Base-by-base conservation (phyloP, 2,888 invertebrate species). In the Dicyrtoma fusca region DNA sequence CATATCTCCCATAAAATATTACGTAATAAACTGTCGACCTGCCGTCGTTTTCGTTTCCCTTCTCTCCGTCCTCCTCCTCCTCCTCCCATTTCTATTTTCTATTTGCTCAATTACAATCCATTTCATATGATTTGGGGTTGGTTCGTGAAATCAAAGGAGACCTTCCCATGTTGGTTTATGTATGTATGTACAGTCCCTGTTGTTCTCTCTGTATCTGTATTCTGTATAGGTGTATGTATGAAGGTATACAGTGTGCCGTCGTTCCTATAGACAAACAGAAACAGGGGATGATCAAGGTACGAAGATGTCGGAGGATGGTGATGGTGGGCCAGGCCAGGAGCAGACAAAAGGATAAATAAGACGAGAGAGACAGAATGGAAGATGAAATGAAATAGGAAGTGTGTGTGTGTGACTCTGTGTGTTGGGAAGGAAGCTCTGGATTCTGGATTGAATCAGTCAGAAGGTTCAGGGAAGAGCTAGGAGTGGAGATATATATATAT, bases 61-160 rank as follows among this genome's bases (percentile, higher is more conserved):
- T n/a, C n/a, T n/a, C n/a, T n/a, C n/a, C n/a, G 25, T 61, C 61
- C n/a, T 19, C 25, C 55, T 68, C 49, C 42, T 57, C 63, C 21
- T 34, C 42, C 53, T 47, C 26, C 57, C 25, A 64, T 53, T 26
- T 64, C 64, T 73, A 49, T 75, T 75, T 73, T 64, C 64, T 73
- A 49, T 75, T 75, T 73, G 71, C 71, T 71, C 75, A 73, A 75
- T 75, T 75, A 75, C 75, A 75, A 73, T 59, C 73, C 75, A 75
- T 75, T 73, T 71, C 71, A 66, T 71, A 65, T 75, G 62, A 71
- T 71, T 71, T 66, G 59, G 51, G 44, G 51, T 44, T 34, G 34
- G 34, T 8, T 34, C 34, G 34, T 34, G 34, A 34, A 34, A 34
- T 34, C 34, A 34, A 34, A 34, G 34, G 34, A 34, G 8, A 34